A percentile compares a stretch with the other conserved stretches of the same genome.
Evolutionary conservation across 1,140 invertebrate genomes (phyloP).

Genomic region (Drosophila neocordata): DNA sequence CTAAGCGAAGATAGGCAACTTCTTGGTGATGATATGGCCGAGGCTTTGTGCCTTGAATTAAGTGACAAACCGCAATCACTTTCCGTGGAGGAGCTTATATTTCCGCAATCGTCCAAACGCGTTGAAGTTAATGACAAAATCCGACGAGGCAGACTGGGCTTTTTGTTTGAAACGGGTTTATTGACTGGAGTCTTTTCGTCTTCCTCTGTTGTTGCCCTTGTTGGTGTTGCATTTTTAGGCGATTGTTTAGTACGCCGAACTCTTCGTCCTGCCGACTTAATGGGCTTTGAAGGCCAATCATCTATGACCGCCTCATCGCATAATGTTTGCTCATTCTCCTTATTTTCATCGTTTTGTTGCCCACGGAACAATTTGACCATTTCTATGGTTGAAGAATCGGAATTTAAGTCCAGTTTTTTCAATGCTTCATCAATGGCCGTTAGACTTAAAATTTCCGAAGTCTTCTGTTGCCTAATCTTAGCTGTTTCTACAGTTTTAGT

Average conservation of each 20-base stretch:
- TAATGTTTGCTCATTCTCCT: slow-evolving; percentile 48
- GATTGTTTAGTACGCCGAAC: slow-evolving; percentile 53
- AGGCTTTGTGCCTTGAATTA: slow-evolving; percentile 28
- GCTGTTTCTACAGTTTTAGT: slow-evolving; percentile 38
- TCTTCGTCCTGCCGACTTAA: slow-evolving; percentile 45
- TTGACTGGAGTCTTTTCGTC: slow-evolving; percentile 58
- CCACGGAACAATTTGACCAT: slow-evolving; percentile 32
- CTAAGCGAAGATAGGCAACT: slow-evolving; percentile 65
- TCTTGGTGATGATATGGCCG: slow-evolving; percentile 61
- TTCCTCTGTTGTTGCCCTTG: slow-evolving; percentile 46
- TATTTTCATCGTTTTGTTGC: slow-evolving; percentile 33
- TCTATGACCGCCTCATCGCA: slow-evolving; percentile 55
- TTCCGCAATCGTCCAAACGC: slow-evolving; percentile 56
- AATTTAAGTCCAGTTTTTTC: slow-evolving; percentile 57
- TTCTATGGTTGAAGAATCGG: slow-evolving; percentile 57
- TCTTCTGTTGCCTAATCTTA: slow-evolving; percentile 31
- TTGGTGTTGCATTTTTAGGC: slow-evolving; percentile 32
- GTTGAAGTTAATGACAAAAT: slow-evolving; percentile 45
- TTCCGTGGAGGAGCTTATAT: slow-evolving; percentile 49
- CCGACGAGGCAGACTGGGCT: slow-evolving; percentile 1
- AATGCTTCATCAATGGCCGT: slow-evolving; percentile 73
- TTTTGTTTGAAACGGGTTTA: slow-evolving; percentile 3
- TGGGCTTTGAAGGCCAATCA: slow-evolving; percentile 65
- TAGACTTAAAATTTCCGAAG: slow-evolving; percentile 62
- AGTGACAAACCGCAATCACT: slow-evolving; percentile 48